Evolutionary conservation across 2,113 vertebrate genomes (phyloP).

Genomic region (Apaloderma vittatum): DNA sequence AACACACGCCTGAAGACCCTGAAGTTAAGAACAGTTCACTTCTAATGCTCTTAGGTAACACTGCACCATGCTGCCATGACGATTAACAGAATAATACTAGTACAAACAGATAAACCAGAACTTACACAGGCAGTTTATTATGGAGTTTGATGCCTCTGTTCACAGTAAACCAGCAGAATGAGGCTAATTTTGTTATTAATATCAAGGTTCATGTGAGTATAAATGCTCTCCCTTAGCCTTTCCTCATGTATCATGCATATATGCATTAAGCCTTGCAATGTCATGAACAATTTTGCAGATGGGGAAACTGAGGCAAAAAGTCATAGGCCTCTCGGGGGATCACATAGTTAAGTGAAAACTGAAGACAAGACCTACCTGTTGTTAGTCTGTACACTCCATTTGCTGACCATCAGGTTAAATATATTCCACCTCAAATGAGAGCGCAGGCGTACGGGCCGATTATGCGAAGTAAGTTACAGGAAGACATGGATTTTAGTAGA

Average conservation of each 20-base stretch:
- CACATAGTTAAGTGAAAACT: neutral
- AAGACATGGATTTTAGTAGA: conserved; percentile 7
- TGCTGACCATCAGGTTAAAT: neutral
- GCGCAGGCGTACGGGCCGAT: neutral
- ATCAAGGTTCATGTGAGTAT: neutral
- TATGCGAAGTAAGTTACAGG: neutral
- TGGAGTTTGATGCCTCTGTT: neutral
- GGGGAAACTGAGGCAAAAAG: neutral
- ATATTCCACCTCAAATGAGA: neutral
- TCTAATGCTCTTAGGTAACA: neutral
- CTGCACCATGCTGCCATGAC: neutral
- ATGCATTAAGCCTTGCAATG: neutral
- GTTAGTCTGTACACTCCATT: neutral
- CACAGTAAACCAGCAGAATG: neutral
- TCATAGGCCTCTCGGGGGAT: neutral
- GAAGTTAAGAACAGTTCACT: neutral
- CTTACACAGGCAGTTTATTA: neutral
- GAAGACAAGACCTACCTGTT: neutral
- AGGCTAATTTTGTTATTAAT: neutral
- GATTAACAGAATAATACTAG: neutral
- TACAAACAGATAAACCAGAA: neutral
- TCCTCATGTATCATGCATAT: neutral
- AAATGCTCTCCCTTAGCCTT: neutral
- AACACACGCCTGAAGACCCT: neutral
- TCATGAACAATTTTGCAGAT: neutral